Conservation (phyloP, 1,140 invertebrate genomes). For the Cherax quadricarinatus region DNA sequence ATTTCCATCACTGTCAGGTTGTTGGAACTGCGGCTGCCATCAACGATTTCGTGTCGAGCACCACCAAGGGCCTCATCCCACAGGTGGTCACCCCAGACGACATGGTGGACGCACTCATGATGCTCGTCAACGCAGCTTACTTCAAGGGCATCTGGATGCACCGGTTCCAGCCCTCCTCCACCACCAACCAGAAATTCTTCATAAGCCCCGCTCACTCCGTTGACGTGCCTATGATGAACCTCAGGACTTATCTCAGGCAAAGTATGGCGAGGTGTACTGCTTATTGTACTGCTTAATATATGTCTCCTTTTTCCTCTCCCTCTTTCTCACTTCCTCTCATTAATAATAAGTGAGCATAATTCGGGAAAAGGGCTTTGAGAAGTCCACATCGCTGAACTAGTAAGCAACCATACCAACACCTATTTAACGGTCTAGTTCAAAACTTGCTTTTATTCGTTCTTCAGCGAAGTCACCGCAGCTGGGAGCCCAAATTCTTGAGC, state of each 20-base stretch:
- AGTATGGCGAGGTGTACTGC: not conserved
- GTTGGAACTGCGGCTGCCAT: conserved; percentile 78
- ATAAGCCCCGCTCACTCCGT: not conserved
- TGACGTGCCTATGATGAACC: conserved; percentile 87
- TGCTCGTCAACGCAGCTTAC: conserved; percentile 86
- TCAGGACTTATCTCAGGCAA: conserved; percentile 85
- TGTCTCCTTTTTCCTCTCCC: too few species aligned
- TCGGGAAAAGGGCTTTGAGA: too few species aligned
- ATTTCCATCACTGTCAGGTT: too few species aligned
- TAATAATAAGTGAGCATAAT: too few species aligned
- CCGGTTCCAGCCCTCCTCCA: conserved; percentile 83
- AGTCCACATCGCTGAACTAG: too few species aligned
- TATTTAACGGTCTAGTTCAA: too few species aligned
- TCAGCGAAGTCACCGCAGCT: conserved; percentile 85
- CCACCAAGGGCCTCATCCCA: conserved; percentile 87
- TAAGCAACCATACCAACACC: too few species aligned
- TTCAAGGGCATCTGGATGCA: conserved; percentile 92
- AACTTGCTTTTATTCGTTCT: not conserved
- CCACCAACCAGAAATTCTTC: not conserved
- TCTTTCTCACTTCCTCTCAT: too few species aligned
- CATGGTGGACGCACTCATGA: conserved; percentile 77
- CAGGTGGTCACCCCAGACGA: conserved; percentile 83
- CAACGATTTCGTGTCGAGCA: conserved; percentile 88
- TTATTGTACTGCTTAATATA: too few species aligned
- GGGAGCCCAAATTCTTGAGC: conserved; percentile 87